Evolutionary conservation across 2,888 invertebrate genomes (phyloP).

Genomic region (Eurytoma adleriae): DNA sequence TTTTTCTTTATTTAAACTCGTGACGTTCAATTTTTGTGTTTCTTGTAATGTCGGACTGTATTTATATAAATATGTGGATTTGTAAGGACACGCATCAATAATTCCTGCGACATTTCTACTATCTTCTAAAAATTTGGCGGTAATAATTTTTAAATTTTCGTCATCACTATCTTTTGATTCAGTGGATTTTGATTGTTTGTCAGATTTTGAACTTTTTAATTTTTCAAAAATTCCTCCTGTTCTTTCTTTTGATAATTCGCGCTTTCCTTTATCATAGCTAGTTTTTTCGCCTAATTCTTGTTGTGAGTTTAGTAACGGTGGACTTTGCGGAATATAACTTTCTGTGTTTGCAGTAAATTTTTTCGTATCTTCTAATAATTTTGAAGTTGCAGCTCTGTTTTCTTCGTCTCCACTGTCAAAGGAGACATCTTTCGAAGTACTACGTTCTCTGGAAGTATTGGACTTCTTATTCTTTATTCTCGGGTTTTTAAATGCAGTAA

Average conservation of each 20-base stretch:
- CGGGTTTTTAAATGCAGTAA: constrained; percentile 69
- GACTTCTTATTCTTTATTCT: constrained; percentile 67
- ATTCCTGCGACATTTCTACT: constrained; percentile 63
- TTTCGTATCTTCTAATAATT: constrained; percentile 1
- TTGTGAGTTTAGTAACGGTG: no score
- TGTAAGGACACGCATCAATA: constrained; percentile 64
- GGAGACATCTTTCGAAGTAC: constrained; percentile 64
- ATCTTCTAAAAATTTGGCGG: constrained; percentile 69
- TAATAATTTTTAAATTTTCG: constrained; percentile 62
- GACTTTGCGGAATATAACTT: constrained; percentile 24
- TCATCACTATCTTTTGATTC: constrained; percentile 37
- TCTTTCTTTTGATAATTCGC: neutral
- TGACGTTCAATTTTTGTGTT: neutral
- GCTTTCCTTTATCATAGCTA: neutral
- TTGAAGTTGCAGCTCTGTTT: neutral
- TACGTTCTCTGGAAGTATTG: constrained; percentile 69
- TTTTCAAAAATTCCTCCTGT: neutral
- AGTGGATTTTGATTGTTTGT: neutral
- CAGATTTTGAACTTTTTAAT: constrained; percentile 10
- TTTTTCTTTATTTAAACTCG: constrained; percentile 22
- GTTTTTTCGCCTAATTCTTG: neutral
- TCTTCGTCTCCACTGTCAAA: constrained; percentile 63
- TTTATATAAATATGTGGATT: constrained; percentile 57
- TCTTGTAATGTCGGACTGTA: neutral
- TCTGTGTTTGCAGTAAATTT: neutral